Conservation (phyloP, 53 echinoderm and acorn worm species). For the Temnopleurus reevesii region DNA sequence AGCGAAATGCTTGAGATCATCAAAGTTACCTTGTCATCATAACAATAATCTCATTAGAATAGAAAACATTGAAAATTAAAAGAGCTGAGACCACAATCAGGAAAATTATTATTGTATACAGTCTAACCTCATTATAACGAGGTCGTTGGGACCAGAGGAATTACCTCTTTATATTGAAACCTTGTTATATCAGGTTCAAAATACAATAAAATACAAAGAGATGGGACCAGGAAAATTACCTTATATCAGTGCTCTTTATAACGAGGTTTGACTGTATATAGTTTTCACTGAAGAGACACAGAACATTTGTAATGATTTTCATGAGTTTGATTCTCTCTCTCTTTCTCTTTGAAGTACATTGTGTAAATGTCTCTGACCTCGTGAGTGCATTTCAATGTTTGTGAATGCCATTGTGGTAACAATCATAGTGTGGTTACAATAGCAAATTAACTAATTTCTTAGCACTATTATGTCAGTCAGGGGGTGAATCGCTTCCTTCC, state of each 20-base stretch:
- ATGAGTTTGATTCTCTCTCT: background rate
- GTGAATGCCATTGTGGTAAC: background rate
- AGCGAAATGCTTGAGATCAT: too few relatives aligned
- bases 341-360: background rate
- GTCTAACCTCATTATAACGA: too few relatives aligned
- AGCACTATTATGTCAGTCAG: background rate
- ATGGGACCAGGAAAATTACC: background rate
- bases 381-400: background rate
- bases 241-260: background rate
- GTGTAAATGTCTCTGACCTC: background rate
- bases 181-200: too few relatives aligned
- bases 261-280: background rate
- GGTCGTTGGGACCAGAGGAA: too few relatives aligned
- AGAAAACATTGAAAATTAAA: too few relatives aligned
- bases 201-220: too few relatives aligned
- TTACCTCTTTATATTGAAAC: too few relatives aligned
- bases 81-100: too few relatives aligned
- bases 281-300: background rate
- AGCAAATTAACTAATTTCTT: background rate
- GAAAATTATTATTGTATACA: too few relatives aligned
- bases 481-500: conserved; percentile 37
- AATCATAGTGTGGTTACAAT: conserved; percentile 1
- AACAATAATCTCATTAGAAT: too few relatives aligned
- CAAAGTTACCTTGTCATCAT: too few relatives aligned
- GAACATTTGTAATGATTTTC: background rate